Evolutionary conservation across 1,140 invertebrate species (phyloP), one percentile per base, ranked within the genome.

Genomic region (Pseudoatta argentina): DNA sequence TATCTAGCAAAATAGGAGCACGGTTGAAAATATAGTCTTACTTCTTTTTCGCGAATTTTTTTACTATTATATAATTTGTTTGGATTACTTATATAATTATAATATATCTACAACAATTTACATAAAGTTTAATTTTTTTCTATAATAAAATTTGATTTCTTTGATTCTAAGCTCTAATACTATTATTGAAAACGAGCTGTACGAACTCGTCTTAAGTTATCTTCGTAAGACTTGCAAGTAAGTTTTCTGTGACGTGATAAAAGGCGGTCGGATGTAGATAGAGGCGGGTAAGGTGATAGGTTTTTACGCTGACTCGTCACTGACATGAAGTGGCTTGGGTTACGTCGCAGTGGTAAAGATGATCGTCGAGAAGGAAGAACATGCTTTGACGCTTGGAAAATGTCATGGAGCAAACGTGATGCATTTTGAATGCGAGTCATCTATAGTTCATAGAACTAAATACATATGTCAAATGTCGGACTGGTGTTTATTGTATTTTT

Each of bases 231-330:
- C 59, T 59, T 14, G 61, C 57, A 44, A 78, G 34, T 44, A 39
- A 57, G 61, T 44, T 64, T 85, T 85, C 57, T 30, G 73, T 66
- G 30, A 66, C 82, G 30, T 78, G 73, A 77, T 85, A 85, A 85
- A 61, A 76, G 44, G 82, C 64, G 48, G 39, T 78, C 30, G 57
- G 73, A 77, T 85, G 59, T 77, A 85, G 82, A 85, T 85, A 85
- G 82, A 77, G 57, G 73, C 18, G 72, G 51, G 82, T 78, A 85
- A 85, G 82, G 51, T 53, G 82, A 85, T 85, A 85, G 82, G 82
- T 85, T 85, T 85, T 85, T 85, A 77, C 82, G 82, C 82, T 85
- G 82, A 85, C 72, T 85, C 71, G 82, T 78, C 61, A 59, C 73
- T 85, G 82, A 85, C 79, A 82, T 67, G 79, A 82, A 77, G 72